Conservation (phyloP, 2,797 vertebrate genomes). For the Gymnopithys bicolor region DNA sequence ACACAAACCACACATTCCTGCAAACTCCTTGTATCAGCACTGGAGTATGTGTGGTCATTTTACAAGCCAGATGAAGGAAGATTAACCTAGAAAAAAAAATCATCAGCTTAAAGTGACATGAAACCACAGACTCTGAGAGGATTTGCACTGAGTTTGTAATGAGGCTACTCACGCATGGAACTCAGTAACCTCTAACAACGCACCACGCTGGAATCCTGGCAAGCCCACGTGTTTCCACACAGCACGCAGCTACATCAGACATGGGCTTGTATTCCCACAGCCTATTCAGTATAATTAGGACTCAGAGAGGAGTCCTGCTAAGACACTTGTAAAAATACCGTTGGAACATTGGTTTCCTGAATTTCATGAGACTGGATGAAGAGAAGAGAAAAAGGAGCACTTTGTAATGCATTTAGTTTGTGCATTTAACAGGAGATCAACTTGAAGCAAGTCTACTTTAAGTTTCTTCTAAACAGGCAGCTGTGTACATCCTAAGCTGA, state of each 20-base stretch:
- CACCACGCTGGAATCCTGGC: not conserved
- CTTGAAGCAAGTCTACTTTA: fast-evolving
- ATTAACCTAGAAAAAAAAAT: slow-evolving; percentile 11
- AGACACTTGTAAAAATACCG: not conserved
- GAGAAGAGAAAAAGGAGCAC: not conserved
- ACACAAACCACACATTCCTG: not conserved
- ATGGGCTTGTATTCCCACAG: not conserved
- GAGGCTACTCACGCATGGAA: not conserved
- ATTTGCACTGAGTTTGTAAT: not conserved
- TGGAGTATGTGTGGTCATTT: not conserved
- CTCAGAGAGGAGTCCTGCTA: not conserved
- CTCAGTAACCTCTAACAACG: not conserved
- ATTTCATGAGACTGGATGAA: not conserved
- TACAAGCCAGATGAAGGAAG: not conserved
- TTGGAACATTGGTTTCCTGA: not conserved
- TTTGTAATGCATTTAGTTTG: not conserved
- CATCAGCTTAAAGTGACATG: not conserved
- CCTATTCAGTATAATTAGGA: not conserved
- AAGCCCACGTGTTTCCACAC: not conserved
- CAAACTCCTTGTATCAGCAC: not conserved
- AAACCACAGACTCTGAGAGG: not conserved
- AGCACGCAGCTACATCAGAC: not conserved
- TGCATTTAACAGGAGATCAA: not conserved
- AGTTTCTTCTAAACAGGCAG: not conserved
- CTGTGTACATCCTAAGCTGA: not conserved